Evolutionary conservation across 2,888 invertebrate genomes (phyloP), one percentile per base, ranked within the genome.

Genomic region (Apodemia mormo): DNA sequence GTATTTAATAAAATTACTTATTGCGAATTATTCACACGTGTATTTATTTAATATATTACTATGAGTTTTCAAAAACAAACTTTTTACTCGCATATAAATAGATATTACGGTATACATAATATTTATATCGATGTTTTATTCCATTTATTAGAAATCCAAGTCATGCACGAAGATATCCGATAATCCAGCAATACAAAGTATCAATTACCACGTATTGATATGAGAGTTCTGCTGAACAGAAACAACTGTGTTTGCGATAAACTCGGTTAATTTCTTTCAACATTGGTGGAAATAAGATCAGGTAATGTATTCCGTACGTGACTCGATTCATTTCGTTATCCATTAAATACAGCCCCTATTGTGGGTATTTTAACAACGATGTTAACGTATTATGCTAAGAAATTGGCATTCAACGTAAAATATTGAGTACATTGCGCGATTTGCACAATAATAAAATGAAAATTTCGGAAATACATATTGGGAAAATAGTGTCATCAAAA

Each of bases 271-370:
- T 61, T 61, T 61, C 30, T 30, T 61, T 61, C 61, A 61, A 33
- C 61, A 61, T 49, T 14, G 49, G 33, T 33, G 61, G 61, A 30
- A 61, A 61, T 61, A 61, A 61, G 29, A 30, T 61, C 61, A 49
- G 61, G 61, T 61, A 61, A 61, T 61, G 30, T 58, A 58, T 58
- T 58, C 58, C 29, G 58, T 30, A 58, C 58, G 58, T 58, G 58
- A 30, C 58, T 58, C 58, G 58, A 30, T 58, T 58, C 30, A 30
- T 12, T 58, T 58, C 58, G 29, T 29, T 58, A 58, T 58, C 58
- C 58, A 58, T 58, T 58, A 58, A 29, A 58, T 30, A 12, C 10
- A 58, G 58, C 30, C 58, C 12, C 29, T 29, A 58, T 30, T 58
- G 58, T 68, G 30, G 54, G 65, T 65, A 52, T 49, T 45, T 45